Conservation (phyloP, 2,113 vertebrate genomes). For the Peucedramus taeniatus region DNA sequence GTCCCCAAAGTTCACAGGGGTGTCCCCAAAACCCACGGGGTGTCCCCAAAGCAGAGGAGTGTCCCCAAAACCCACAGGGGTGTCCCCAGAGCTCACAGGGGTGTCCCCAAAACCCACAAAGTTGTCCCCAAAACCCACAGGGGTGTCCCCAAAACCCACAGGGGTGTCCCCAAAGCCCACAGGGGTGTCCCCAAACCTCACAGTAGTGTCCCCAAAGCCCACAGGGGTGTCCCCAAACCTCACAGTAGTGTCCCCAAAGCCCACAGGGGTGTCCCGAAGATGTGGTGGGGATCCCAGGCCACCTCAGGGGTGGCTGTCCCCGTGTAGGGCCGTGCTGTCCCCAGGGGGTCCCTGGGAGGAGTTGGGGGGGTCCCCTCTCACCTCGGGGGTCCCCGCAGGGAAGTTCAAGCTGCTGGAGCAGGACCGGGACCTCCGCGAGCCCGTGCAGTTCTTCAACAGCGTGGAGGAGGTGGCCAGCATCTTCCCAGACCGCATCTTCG, state of each 20-base stretch:
- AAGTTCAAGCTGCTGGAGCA: conserved; percentile 98
- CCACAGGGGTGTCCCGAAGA: accelerated
- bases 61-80: accelerated
- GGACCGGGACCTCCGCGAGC: conserved; percentile 92
- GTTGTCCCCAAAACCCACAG: not conserved
- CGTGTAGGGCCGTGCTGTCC: accelerated
- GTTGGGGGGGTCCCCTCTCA: not conserved
- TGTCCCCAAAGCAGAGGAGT: too few species aligned
- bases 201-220: too few species aligned
- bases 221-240: too few species aligned
- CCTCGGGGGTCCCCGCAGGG: conserved; percentile 65
- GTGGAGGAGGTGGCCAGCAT: conserved; percentile 95
- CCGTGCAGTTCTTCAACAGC: conserved; percentile 93
- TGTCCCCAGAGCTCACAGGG: not conserved
- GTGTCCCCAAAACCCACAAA: too few species aligned
- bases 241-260: not conserved
- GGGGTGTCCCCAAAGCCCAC: not conserved
- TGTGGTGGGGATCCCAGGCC: not conserved
- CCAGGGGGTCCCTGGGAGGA: accelerated
- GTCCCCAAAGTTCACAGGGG: not conserved
- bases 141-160: not conserved
- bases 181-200: accelerated
- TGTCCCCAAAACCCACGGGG: not conserved
- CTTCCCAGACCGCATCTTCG: conserved; percentile 95
- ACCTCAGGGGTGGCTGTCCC: not conserved